A percentile compares a stretch with the other conserved stretches of the same genome.
Evolutionary conservation across 2,113 vertebrate genomes (phyloP).

Genomic region (Brienomyrus longianalis): DNA sequence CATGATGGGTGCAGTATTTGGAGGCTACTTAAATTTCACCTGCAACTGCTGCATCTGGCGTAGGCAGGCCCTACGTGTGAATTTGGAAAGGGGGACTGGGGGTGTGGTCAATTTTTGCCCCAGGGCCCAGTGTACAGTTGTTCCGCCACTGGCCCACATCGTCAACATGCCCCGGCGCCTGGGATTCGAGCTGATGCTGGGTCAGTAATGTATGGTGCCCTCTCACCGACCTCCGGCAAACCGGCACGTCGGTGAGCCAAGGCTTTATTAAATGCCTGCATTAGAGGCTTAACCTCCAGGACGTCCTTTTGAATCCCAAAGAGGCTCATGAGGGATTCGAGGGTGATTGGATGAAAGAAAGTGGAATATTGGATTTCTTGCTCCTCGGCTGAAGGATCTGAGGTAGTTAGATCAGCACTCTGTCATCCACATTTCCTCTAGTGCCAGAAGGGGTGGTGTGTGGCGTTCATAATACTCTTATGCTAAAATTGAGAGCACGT

Average conservation of each 20-base stretch:
- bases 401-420: background rate
- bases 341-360: constrained; percentile 8
- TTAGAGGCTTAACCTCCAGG: constrained; percentile 13
- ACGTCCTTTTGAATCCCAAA: constrained; percentile 7
- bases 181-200: background rate
- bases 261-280: constrained; percentile 10
- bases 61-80: too few relatives aligned
- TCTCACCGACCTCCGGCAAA: background rate
- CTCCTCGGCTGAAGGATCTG: background rate
- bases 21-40: too few relatives aligned
- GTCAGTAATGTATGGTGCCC: background rate
- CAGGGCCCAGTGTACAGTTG: too few relatives aligned
- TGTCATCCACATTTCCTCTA: background rate
- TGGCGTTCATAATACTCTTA: background rate
- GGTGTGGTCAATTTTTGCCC: too few relatives aligned
- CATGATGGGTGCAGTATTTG: too few relatives aligned
- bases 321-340: background rate
- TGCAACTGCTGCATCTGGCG: too few relatives aligned
- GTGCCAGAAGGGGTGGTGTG: background rate
- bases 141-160: background rate
- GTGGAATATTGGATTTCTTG: constrained; percentile 11
- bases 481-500: background rate
- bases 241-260: background rate
- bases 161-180: background rate
- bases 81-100: too few relatives aligned